Conservation (phyloP, 2,888 invertebrate species). For the Axea sp. region DNA sequence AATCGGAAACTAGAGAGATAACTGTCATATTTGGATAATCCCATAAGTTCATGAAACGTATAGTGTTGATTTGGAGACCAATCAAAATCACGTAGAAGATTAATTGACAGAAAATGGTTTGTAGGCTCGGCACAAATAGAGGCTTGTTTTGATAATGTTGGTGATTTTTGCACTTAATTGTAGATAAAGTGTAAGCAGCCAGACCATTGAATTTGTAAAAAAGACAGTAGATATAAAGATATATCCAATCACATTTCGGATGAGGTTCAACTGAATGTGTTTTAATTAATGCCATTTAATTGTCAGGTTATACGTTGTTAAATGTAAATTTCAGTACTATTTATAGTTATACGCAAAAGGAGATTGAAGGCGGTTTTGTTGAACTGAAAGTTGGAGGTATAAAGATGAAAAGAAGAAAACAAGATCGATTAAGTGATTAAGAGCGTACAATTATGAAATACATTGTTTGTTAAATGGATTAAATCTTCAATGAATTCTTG, state of each 20-base stretch:
- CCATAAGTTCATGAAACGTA: conserved; percentile 14
- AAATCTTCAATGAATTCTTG: too few species aligned
- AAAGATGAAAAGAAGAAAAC: too few species aligned
- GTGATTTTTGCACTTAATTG: conserved; percentile 7
- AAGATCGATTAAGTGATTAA: too few species aligned
- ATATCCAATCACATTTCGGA: conserved; percentile 15
- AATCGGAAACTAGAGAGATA: conserved; percentile 5
- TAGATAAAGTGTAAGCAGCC: conserved; percentile 7
- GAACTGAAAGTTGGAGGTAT: too few species aligned
- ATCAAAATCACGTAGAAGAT: conserved; percentile 9
- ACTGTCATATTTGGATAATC: conserved; percentile 19
- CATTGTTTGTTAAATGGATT: too few species aligned
- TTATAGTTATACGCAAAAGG: too few species aligned
- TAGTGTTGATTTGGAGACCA: conserved; percentile 14
- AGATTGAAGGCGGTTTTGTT: too few species aligned
- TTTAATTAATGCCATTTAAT: too few species aligned
- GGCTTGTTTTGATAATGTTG: conserved; percentile 1
- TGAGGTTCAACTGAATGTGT: neutral
- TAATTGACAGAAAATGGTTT: conserved; percentile 4
- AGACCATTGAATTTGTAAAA: conserved; percentile 12
- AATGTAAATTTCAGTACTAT: too few species aligned
- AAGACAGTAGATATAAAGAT: neutral
- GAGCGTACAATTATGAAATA: too few species aligned
- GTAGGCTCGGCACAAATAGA: neutral
- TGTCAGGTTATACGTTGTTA: too few species aligned